phyloP scores from a whole-genome alignment of 2,888 invertebrate species.

The Ephialtes manifestator region DNA sequence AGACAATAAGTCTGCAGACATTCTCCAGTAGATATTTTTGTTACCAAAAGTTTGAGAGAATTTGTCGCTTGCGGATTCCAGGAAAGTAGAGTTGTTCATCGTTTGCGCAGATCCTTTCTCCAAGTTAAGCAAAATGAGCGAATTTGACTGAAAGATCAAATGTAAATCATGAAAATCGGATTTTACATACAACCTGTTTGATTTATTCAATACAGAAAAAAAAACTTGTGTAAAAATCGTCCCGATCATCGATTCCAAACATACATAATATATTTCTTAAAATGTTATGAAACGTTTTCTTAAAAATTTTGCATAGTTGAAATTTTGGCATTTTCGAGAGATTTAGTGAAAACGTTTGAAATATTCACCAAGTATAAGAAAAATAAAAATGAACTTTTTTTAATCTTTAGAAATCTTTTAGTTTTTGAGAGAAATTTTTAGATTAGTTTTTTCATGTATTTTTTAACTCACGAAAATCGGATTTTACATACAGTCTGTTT shows the following conservation, averaged over 20 bases:
- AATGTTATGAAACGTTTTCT: too few species aligned
- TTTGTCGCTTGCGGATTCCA: conserved; percentile 80
- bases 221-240: too few species aligned
- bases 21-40: conserved; percentile 74
- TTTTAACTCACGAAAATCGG: neutral
- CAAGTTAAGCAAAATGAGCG: conserved; percentile 81
- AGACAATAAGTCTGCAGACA: conserved; percentile 76
- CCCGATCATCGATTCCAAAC: too few species aligned
- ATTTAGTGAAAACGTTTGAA: too few species aligned
- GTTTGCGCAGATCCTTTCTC: conserved; percentile 75
- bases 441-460: too few species aligned
- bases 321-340: too few species aligned
- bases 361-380: too few species aligned
- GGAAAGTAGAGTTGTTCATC: conserved; percentile 78
- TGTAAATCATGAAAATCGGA: neutral
- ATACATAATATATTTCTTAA: too few species aligned
- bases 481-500: neutral
- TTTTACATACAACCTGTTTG: neutral
- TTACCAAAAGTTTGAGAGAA: conserved; percentile 78
- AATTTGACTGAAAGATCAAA: conserved; percentile 78
- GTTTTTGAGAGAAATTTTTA: too few species aligned
- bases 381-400: too few species aligned
- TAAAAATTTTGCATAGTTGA: too few species aligned
- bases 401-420: neutral
- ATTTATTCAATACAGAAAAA: neutral